Evolutionary conservation across 2,113 vertebrate genomes (phyloP).

Genomic region (Scytalopus superciliaris): DNA sequence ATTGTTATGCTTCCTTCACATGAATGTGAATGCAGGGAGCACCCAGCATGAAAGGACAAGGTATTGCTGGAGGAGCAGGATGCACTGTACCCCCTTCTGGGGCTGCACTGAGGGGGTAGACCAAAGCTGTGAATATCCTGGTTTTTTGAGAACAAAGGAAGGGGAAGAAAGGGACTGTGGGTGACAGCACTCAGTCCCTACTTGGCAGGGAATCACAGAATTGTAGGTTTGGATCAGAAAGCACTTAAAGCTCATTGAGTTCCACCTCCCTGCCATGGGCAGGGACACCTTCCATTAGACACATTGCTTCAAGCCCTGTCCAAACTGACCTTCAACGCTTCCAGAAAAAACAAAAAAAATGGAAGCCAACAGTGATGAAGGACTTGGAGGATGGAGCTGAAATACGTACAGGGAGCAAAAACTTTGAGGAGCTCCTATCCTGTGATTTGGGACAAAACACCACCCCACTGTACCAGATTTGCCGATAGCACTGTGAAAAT

Average conservation of each 20-base stretch:
- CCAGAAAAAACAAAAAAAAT: background rate
- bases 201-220: background rate
- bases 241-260: background rate
- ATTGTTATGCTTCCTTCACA: background rate
- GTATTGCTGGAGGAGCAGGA: background rate
- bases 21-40: background rate
- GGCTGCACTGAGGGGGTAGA: background rate
- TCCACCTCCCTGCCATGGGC: background rate
- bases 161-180: background rate
- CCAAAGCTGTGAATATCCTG: background rate
- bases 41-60: background rate
- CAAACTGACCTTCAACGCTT: background rate
- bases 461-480: background rate
- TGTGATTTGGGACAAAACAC: background rate
- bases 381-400: background rate
- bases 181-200: background rate
- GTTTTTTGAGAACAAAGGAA: background rate
- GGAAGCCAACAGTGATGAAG: background rate
- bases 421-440: background rate
- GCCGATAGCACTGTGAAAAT: background rate
- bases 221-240: background rate
- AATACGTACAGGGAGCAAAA: background rate
- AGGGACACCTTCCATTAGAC: background rate
- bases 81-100: fast-evolving
- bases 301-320: background rate